A percentile compares a stretch with the other conserved stretches of the same genome.
Conservation (phyloP, 2,113 vertebrate genomes). For the Ellobius talpinus region DNA sequence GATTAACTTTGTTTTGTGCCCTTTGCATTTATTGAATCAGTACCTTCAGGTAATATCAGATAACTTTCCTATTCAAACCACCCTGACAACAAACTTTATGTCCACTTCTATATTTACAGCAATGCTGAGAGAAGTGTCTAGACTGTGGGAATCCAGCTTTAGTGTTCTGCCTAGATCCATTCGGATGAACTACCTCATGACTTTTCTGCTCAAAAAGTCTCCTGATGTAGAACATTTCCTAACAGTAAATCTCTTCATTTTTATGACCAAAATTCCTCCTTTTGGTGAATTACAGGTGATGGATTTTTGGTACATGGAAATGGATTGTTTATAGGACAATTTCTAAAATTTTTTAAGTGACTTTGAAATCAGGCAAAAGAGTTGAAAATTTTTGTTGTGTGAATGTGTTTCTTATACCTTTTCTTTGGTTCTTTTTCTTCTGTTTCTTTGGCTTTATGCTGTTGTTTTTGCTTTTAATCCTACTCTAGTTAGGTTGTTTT, state of each 20-base stretch:
- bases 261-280: neutral
- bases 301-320: neutral
- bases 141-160: neutral
- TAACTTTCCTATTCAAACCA: neutral
- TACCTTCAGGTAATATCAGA: neutral
- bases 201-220: neutral
- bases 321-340: no score
- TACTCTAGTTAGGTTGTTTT: neutral
- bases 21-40: neutral
- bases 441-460: neutral
- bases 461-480: neutral
- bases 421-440: neutral
- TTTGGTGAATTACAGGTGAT: neutral
- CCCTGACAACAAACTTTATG: neutral
- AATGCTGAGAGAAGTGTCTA: neutral
- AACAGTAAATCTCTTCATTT: neutral
- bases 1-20: neutral
- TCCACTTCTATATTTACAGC: neutral
- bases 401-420: neutral
- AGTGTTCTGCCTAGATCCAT: neutral
- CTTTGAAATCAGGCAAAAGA: neutral
- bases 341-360: neutral
- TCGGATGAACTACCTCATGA: neutral
- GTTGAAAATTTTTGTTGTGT: neutral
- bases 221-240: neutral